Evolutionary conservation across 1,140 invertebrate genomes (phyloP), one percentile per base, ranked within the genome.

Genomic region (Forficula auricularia): DNA sequence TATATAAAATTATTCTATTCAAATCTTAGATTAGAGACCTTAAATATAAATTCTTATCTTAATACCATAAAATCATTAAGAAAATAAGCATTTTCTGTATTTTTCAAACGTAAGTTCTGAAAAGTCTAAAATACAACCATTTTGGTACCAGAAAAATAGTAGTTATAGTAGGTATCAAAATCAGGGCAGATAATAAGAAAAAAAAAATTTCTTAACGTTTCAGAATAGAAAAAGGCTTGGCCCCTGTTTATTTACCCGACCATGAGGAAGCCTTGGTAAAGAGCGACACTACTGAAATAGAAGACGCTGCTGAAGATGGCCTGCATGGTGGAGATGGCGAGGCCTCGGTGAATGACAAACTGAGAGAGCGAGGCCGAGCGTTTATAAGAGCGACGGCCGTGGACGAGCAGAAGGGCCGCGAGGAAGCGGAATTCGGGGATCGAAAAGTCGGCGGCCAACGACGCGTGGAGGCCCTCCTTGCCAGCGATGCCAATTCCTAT

Each of bases 291-390:
- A 16, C 92, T 90, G 57, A 98, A 86, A 66, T 98, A 98, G 66
- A 98, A 98, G 8, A 98, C 90, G 16, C 92, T 90, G 13, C 89
- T 97, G 64, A 98, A 99, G 16, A 98, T 85, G 6, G 92, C 96
- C 59, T 98, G 95, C 82, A 99, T 95, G 9, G 89, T 95, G 7
- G 92, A 94, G 42, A 98, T 98, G 53, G 98, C 97, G 32, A 99
- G 71, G 43, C 95, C 95, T 36, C 96, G 72, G 64, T 99, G 95
- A 57, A 99, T 97, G 32, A 98, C 94, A 62, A 99, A 99, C 63
- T 98, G 94, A 53, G 87, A 87, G 1, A 98, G 68, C 0, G 89
- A 81, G 13, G 94, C 91, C 2, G 94, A 97, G 38, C 95, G 68
- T 66, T 97, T 96, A 56, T 96, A 95, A 50, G 88, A 86, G 52